phyloP scores from a whole-genome alignment of 2,113 vertebrate genomes.

The Onychostoma macrolepis region DNA sequence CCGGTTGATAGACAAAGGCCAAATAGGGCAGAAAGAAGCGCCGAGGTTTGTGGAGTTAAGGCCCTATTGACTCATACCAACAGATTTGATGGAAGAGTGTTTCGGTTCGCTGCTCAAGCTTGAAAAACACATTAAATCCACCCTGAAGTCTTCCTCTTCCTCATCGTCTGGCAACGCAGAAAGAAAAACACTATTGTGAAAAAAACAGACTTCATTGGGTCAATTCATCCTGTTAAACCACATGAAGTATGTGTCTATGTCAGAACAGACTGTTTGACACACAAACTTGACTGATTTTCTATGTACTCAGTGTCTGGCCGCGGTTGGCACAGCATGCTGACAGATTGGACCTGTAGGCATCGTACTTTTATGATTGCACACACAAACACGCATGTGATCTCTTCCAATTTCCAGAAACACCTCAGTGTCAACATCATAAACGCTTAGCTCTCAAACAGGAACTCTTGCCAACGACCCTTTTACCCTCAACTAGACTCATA shows the following conservation, averaged over 20 bases:
- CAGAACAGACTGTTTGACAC: conserved; percentile 43
- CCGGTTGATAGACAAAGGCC: background rate
- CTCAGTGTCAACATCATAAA: conserved; percentile 51
- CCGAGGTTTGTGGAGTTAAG: background rate
- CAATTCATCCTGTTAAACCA: conserved; percentile 11
- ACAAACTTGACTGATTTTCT: conserved; percentile 40
- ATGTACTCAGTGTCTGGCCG: conserved; percentile 27
- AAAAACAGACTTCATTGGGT: background rate
- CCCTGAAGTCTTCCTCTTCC: background rate
- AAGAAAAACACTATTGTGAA: background rate
- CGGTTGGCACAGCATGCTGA: conserved; percentile 1
- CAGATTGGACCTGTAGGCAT: background rate
- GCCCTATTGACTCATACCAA: background rate
- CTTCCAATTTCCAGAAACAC: background rate
- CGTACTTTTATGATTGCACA: conserved; percentile 50
- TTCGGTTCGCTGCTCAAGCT: conserved; percentile 8
- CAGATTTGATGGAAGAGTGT: conserved; percentile 4
- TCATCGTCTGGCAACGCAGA: background rate
- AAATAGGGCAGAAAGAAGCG: background rate
- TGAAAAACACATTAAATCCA: conserved; percentile 33
- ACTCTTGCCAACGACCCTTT: background rate
- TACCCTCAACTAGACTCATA: conserved; percentile 46
- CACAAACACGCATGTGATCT: conserved; percentile 1
- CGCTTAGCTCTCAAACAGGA: conserved; percentile 20
- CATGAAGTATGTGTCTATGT: conserved; percentile 31